Base-by-base conservation (phyloP, 2,113 vertebrate species). In the Alethe castanea region DNA sequence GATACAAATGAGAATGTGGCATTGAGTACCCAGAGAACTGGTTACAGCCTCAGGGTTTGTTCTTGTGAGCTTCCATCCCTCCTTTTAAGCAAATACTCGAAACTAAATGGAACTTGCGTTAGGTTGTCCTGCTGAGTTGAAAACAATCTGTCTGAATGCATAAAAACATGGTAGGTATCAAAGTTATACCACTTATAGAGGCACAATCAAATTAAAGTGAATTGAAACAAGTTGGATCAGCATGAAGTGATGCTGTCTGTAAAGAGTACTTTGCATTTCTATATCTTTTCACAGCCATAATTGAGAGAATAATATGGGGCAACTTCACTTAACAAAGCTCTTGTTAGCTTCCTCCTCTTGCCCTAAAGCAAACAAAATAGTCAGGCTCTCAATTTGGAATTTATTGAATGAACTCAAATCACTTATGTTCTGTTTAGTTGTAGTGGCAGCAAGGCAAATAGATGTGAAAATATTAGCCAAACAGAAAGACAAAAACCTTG, bases 331-430 rank as follows among this genome's bases (percentile, higher is more conserved):
- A 52, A 76, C 38, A 97, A 95, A 96, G 89, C 94, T 94, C 42
- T 79, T 93, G 31, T 92, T 95, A 86, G 77, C 94, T 89, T 92
- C 86, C 59, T 95, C 36, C 60, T 67, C 67, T 87, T 96, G 81
- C 92, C 95, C 93, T 89, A 92, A 92, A 97, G 94, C 95, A 97
- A 97, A 97, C 74, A 89, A 94, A 95, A 91, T 40, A 95, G 95
- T 73, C 96, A 80, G 86, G 79, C 94, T 98, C 79, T 92, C 94
- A 96, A 44, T 96, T 95, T 93, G 95, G 94, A 97, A 76, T 88
- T 54, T 15, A 44, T 67, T 88, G 95, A 94, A 56, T 71, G 74
- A 95, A 89, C 86, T 83, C 78, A 35, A 38, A 92, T 93, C 90
- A 76, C 88, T 96, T 96, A 92, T 72, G 95, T 97, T 85, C 94